Conservation (phyloP, 2,888 invertebrate species). For the Hypselothyrea guttata region DNA sequence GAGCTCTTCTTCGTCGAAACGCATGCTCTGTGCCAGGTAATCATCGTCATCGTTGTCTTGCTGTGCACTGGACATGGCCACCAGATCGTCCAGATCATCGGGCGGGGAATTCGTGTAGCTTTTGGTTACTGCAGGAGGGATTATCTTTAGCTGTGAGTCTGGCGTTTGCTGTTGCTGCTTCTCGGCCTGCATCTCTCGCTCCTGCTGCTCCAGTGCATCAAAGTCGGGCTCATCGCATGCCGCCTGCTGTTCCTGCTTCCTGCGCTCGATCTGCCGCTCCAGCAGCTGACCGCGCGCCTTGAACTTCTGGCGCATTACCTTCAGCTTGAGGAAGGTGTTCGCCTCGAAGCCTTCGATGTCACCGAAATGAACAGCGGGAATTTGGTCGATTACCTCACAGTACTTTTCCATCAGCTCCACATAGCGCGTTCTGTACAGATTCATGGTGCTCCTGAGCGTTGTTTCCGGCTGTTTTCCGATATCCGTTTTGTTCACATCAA, state of each 20-base stretch:
- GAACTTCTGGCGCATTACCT: slow-evolving; percentile 84
- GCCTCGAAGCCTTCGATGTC: slow-evolving; percentile 85
- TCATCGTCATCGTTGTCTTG: slow-evolving; percentile 48
- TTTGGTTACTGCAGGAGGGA: neutral
- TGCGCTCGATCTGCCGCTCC: slow-evolving; percentile 66
- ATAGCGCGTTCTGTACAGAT: slow-evolving; percentile 83
- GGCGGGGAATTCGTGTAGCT: slow-evolving; percentile 32
- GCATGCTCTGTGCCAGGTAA: slow-evolving; percentile 66
- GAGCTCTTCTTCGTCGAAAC: slow-evolving; percentile 50
- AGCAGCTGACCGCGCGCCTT: slow-evolving; percentile 84
- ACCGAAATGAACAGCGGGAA: slow-evolving; percentile 85
- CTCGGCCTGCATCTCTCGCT: slow-evolving; percentile 28
- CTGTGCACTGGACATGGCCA: slow-evolving; percentile 5
- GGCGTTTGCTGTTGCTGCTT: slow-evolving; percentile 12
- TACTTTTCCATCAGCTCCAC: slow-evolving; percentile 86
- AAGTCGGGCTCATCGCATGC: too few species aligned
- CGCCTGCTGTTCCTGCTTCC: too few species aligned
- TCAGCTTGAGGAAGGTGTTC: slow-evolving; percentile 84
- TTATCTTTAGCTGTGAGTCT: too few species aligned
- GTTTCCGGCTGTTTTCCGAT: slow-evolving; percentile 55
- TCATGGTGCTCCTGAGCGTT: slow-evolving; percentile 60
- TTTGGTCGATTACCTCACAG: slow-evolving; percentile 85
- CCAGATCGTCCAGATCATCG: slow-evolving; percentile 58
- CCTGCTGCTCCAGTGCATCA: slow-evolving; percentile 13
- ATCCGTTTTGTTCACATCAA: slow-evolving; percentile 49